Percentiles rank a stretch among this genome's conserved stretches.
Evolutionary conservation across 2,888 invertebrate species (phyloP).

Genomic region (Metacarcinus magister): DNA sequence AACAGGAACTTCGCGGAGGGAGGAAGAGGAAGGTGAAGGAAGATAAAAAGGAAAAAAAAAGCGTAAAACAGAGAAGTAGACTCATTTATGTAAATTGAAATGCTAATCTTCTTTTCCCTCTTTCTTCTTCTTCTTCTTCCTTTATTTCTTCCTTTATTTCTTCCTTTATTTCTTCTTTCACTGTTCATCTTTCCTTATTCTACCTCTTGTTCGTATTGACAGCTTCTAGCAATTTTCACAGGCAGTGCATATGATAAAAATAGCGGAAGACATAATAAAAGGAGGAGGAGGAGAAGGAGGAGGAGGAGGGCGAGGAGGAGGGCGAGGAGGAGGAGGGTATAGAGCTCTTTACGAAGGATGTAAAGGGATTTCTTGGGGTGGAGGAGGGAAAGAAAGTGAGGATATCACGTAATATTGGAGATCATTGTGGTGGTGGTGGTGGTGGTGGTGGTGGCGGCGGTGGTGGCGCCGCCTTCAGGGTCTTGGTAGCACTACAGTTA

Average conservation of each 20-base stretch:
- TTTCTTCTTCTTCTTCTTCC: conserved; percentile 46
- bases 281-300: background rate
- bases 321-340: background rate
- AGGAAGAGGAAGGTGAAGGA: background rate
- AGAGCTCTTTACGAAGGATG: background rate
- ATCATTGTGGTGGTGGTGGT: background rate
- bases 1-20: background rate
- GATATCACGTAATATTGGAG: background rate
- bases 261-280: background rate
- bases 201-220: background rate
- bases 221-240: background rate
- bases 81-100: background rate
- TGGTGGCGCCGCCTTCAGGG: background rate
- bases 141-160: background rate
- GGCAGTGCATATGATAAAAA: background rate
- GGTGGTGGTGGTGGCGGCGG: background rate
- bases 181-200: background rate
- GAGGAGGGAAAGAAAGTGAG: background rate
- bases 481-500: background rate
- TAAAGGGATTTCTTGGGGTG: background rate
- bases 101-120: background rate
- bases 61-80: background rate
- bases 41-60: background rate
- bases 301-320: background rate
- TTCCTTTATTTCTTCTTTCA: background rate